Base-by-base conservation (phyloP, 2,888 invertebrate genomes). In the Heliothis peltigera region DNA sequence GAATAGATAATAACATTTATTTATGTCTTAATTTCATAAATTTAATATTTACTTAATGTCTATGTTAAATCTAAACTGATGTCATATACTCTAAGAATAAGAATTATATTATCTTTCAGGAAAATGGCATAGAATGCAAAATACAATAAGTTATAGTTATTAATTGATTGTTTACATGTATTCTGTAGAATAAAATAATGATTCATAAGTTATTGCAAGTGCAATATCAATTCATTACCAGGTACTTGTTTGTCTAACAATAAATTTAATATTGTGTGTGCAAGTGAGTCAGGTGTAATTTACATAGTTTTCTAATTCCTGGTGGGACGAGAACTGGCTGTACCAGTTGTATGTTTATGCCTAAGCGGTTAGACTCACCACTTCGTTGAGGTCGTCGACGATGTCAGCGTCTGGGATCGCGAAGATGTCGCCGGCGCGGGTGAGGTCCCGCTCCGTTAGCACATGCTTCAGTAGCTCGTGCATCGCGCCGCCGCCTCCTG, bases 381-480 rank as follows among this genome's bases (percentile, higher is more conserved):
- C 98, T 95, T 97, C 97, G 57, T 97, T 97, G 82, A 98, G 95
- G 91, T 98, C 98, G 89, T 97, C 96, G 25, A 98, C 97, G 80
- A 99, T 98, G 77, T 97, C 97, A 66, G 97, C 96, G 94, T 99
- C 98, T 49, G 97, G 96, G 70, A 99, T 96, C 12, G 97, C 97
- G 92, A 99, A 99, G 75, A 99, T 96, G 91, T 98, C 98, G 28
- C 98, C 98, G 82, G 98, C 98, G 89, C 97, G 95, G 56, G 98
- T 98, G 69, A 99, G 95, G 93, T 99, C 98, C 89, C 98, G 97
- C 90, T 98, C 97, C 85, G 97, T 97, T 77, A 99, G 96, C 77
- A 99, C 98, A 95, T 98, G 97, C 87, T 97, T 97, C 89, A 99
- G 97, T 87, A 99, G 95, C 92, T 98, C 98, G 94, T 98, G 98